Evolutionary conservation across 2,888 invertebrate species (phyloP).

Genomic region (Xestobium rufovillosum): DNA sequence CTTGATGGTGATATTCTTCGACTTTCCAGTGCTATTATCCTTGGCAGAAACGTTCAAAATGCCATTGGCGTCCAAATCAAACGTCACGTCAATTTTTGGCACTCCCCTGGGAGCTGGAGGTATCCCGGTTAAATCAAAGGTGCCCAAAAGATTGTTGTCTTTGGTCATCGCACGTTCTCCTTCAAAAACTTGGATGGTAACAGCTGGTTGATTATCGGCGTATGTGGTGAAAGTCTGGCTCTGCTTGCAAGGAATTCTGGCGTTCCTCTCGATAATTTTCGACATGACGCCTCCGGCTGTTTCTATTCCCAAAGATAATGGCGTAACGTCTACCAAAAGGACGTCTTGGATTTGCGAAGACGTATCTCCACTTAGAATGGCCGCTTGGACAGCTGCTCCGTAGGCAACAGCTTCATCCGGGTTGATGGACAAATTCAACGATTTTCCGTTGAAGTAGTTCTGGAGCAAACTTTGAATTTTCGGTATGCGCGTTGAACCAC

Average conservation of each 20-base stretch:
- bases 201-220: constrained; percentile 71
- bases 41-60: constrained; percentile 52
- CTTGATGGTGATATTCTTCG: constrained; percentile 71
- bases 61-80: constrained; percentile 71
- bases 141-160: constrained; percentile 47
- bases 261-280: constrained; percentile 62
- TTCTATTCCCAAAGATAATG: constrained; percentile 46
- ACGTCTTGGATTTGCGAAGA: constrained; percentile 52
- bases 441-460: constrained; percentile 68
- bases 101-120: constrained; percentile 49
- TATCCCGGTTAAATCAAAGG: constrained; percentile 47
- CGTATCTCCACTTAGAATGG: constrained; percentile 61
- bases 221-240: constrained; percentile 71
- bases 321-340: constrained; percentile 51
- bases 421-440: constrained; percentile 66
- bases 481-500: constrained; percentile 74
- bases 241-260: constrained; percentile 64
- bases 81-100: constrained; percentile 52
- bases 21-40: constrained; percentile 53
- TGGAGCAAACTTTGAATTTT: constrained; percentile 68
- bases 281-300: constrained; percentile 49
- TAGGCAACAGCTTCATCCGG: constrained; percentile 78
- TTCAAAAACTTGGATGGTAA: constrained; percentile 64
- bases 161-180: constrained; percentile 51
- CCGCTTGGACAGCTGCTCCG: constrained; percentile 68